Percentiles rank a stretch among this genome's conserved stretches.
Conservation (phyloP, 1,140 invertebrate species). For the Calliopsis andreniformis region DNA sequence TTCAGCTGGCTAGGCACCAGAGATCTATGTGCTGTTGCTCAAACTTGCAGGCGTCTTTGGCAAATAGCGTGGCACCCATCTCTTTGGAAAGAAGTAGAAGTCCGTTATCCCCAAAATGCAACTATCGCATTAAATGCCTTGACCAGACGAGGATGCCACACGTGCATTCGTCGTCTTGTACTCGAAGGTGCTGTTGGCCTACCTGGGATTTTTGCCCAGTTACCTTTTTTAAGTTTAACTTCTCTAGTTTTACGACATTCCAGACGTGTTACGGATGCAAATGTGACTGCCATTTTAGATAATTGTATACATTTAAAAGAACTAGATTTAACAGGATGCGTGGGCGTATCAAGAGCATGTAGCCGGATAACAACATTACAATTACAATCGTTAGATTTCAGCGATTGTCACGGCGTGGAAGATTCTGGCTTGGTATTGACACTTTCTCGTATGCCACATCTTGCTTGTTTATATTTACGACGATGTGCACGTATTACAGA, state of each 20-base stretch:
- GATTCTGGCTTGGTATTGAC: slow-evolving; percentile 91
- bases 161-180: slow-evolving; percentile 84
- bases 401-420: slow-evolving; percentile 91
- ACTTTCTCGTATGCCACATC: slow-evolving; percentile 91
- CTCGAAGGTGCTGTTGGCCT: slow-evolving; percentile 89
- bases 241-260: slow-evolving; percentile 71
- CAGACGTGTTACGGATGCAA: slow-evolving; percentile 64
- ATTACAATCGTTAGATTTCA: slow-evolving; percentile 90
- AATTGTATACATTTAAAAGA: slow-evolving; percentile 72
- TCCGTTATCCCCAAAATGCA: slow-evolving; percentile 84
- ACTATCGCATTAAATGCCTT: slow-evolving; percentile 82
- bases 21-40: slow-evolving; percentile 89
- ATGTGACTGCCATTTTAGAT: slow-evolving; percentile 70
- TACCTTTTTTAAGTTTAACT: slow-evolving; percentile 75
- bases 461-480: slow-evolving; percentile 93
- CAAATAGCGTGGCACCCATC: slow-evolving; percentile 90
- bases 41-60: slow-evolving; percentile 92
- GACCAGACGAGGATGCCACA: slow-evolving; percentile 81
- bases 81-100: slow-evolving; percentile 88
- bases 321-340: slow-evolving; percentile 87
- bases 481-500: slow-evolving; percentile 93
- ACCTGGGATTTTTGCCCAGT: slow-evolving; percentile 85
- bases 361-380: slow-evolving; percentile 84
- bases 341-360: slow-evolving; percentile 85
- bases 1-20: slow-evolving; percentile 89